These are phyloP conservation scores for Ericerus pela DNA, from an alignment of 1,140 invertebrate species.

Conservation along the genomic window DNA sequence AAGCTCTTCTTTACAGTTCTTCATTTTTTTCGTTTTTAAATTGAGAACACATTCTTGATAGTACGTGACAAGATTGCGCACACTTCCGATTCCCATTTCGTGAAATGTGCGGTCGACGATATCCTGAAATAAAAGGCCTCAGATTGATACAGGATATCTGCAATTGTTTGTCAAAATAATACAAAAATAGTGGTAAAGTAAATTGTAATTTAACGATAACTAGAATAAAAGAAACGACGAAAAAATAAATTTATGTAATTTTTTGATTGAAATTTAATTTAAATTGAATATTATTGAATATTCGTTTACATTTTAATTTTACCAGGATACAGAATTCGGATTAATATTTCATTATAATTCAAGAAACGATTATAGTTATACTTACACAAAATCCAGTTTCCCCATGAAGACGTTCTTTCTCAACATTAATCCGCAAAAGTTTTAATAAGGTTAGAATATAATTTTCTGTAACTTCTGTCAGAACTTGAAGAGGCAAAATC, in stretches of 20 bases:
- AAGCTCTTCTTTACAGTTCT: background rate
- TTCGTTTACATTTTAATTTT: no score
- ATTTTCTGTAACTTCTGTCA: background rate
- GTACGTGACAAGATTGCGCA: background rate
- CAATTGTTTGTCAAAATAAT: no score
- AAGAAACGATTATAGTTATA: background rate
- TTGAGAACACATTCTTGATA: background rate
- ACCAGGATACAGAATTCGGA: background rate
- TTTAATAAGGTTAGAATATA: background rate
- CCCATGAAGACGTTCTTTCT: background rate
- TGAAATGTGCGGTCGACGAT: constrained; percentile 1
- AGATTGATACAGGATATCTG: no score
- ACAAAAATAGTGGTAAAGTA: no score
- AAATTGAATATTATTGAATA: no score
- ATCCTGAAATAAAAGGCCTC: constrained; percentile 3
- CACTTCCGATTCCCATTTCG: background rate
- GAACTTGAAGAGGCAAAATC: background rate
- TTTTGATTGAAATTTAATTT: no score
- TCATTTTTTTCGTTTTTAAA: background rate
- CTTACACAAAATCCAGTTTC: constrained; percentile 4
- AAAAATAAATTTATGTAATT: no score
- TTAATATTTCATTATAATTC: background rate
- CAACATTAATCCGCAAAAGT: background rate
- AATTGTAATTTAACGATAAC: no score
- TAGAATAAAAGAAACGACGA: no score